Percentiles rank a stretch among this genome's conserved stretches.
These are phyloP conservation scores for Corynorhinus townsendii DNA, from an alignment of 2,113 vertebrate genomes.

Conservation along the genomic window DNA sequence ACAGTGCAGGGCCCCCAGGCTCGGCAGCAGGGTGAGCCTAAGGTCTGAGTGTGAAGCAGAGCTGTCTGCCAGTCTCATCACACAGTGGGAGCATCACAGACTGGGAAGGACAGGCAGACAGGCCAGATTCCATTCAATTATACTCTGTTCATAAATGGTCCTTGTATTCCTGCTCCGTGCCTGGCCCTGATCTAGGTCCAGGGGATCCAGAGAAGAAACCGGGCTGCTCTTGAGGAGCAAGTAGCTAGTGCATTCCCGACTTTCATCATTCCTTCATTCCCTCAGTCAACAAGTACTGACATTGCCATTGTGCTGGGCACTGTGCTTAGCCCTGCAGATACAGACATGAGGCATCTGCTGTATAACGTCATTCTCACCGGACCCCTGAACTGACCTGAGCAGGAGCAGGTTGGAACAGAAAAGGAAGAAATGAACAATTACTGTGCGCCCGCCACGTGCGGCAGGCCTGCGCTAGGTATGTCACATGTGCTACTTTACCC, in stretches of 20 bases:
- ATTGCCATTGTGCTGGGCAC: neutral
- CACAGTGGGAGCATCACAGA: neutral
- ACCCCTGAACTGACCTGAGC: neutral
- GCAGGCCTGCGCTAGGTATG: neutral
- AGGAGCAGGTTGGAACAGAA: neutral
- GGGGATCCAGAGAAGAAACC: neutral
- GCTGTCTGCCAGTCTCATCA: neutral
- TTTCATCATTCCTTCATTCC: neutral
- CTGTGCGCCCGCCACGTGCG: neutral
- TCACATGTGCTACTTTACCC: neutral
- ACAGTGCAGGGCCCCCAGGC: neutral
- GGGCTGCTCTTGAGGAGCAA: neutral
- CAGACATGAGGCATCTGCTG: neutral
- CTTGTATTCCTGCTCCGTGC: neutral
- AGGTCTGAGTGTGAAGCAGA: neutral
- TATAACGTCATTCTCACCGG: neutral
- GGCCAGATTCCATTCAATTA: neutral
- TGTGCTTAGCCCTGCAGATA: neutral
- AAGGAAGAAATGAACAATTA: neutral
- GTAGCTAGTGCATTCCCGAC: neutral
- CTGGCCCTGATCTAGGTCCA: neutral
- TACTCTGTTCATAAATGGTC: neutral
- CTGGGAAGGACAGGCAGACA: neutral
- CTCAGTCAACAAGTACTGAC: neutral
- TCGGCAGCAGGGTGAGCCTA: neutral